Evolutionary conservation across 2,797 vertebrate species (phyloP).

Genomic region (Scleropages formosus): DNA sequence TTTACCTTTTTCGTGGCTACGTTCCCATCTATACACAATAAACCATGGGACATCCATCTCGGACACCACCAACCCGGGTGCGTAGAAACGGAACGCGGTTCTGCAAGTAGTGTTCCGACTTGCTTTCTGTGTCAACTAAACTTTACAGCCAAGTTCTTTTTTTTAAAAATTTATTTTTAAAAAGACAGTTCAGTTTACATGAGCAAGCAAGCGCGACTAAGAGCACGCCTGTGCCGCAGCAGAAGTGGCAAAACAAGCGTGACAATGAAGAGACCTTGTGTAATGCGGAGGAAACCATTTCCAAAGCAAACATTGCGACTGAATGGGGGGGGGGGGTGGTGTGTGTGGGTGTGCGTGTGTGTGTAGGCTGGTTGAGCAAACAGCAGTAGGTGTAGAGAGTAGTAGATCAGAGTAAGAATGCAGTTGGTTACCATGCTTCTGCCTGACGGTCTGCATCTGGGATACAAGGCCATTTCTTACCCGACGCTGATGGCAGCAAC

Average conservation of each 20-base stretch:
- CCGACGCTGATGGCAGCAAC: no score
- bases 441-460: not conserved
- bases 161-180: not conserved
- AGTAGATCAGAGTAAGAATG: not conserved
- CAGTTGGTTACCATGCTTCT: not conserved
- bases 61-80: no score
- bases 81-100: no score
- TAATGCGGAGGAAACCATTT: conserved; percentile 46
- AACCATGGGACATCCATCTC: no score
- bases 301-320: conserved; percentile 34
- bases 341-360: not conserved
- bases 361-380: not conserved
- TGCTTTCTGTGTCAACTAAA: not conserved
- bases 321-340: no score
- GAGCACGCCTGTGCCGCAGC: not conserved
- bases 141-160: no score
- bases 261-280: conserved; percentile 37
- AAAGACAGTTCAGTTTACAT: not conserved
- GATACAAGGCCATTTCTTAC: not conserved
- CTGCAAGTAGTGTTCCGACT: no score
- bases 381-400: not conserved
- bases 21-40: no score
- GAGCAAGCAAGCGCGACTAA: not conserved
- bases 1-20: no score
- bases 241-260: conserved; percentile 27